Conservation (phyloP, 2,113 vertebrate species). For the Xiphorhynchus elegans region DNA sequence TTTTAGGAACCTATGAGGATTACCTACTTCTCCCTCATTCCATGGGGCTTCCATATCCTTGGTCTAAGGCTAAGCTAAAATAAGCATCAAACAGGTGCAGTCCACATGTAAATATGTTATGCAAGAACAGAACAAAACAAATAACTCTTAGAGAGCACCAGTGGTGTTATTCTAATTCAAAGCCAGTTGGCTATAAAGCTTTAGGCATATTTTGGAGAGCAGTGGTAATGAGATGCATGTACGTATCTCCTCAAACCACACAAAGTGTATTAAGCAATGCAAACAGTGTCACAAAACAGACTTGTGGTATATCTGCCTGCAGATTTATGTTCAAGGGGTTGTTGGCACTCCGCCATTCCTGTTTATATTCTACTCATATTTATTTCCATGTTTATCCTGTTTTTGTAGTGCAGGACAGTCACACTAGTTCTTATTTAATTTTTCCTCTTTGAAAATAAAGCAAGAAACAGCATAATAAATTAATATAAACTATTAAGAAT, state of each 20-base stretch:
- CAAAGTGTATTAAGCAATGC: not conserved
- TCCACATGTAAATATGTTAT: not conserved
- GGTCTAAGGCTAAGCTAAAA: not conserved
- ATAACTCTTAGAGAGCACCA: not conserved
- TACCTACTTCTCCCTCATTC: not conserved
- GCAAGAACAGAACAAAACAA: not conserved
- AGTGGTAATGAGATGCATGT: not conserved
- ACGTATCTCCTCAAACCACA: not conserved
- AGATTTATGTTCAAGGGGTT: not conserved
- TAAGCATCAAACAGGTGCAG: constrained; percentile 1
- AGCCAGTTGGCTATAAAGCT: not conserved
- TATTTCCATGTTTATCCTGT: not conserved
- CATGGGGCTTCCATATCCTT: not conserved
- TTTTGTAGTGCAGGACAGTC: not conserved
- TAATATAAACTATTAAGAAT: not conserved
- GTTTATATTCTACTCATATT: not conserved
- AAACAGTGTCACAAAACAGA: not conserved
- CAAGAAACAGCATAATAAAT: not conserved
- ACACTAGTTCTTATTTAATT: not conserved
- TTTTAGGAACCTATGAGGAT: not conserved
- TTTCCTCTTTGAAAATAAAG: not conserved
- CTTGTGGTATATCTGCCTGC: not conserved
- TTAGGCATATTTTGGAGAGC: not conserved
- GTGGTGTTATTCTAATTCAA: not conserved
- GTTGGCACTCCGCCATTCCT: not conserved